phyloP scores from a whole-genome alignment of 1,140 invertebrate genomes.

The Euwallacea fornicatus region DNA sequence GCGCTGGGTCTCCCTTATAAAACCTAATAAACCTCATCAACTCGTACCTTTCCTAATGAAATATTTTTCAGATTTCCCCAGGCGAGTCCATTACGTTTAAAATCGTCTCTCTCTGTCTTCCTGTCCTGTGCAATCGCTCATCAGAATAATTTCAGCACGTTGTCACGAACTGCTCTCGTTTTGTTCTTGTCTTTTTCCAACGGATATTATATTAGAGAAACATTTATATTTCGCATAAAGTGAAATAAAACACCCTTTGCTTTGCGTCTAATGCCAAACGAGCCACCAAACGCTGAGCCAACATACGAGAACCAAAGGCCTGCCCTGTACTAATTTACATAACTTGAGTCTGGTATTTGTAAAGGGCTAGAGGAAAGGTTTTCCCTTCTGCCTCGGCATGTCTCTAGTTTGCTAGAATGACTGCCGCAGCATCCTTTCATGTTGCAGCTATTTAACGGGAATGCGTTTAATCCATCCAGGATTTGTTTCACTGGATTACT shows the following conservation, averaged over 20 bases:
- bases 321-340: constrained; percentile 21
- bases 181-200: background rate
- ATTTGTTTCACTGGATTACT: constrained; percentile 18
- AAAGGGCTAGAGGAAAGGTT: constrained; percentile 23
- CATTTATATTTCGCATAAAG: too few relatives aligned
- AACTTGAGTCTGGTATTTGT: constrained; percentile 28
- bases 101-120: constrained; percentile 2
- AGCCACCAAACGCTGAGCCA: background rate
- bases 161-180: constrained; percentile 2
- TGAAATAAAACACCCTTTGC: too few relatives aligned
- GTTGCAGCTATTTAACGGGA: constrained; percentile 24
- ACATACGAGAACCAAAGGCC: constrained; percentile 8
- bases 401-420: constrained; percentile 24
- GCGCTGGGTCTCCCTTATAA: constrained; percentile 11
- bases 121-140: constrained; percentile 12
- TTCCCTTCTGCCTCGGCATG: constrained; percentile 16
- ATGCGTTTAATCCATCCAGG: constrained; percentile 21
- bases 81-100: constrained; percentile 18
- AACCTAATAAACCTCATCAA: constrained; percentile 24
- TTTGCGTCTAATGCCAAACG: too few relatives aligned
- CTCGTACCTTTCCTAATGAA: constrained; percentile 22
- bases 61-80: constrained; percentile 21
- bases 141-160: constrained; percentile 9
- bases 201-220: too few relatives aligned
- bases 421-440: constrained; percentile 18